Base-by-base conservation (phyloP, 2,888 invertebrate genomes). In the Ecdyonurus torrentis region DNA sequence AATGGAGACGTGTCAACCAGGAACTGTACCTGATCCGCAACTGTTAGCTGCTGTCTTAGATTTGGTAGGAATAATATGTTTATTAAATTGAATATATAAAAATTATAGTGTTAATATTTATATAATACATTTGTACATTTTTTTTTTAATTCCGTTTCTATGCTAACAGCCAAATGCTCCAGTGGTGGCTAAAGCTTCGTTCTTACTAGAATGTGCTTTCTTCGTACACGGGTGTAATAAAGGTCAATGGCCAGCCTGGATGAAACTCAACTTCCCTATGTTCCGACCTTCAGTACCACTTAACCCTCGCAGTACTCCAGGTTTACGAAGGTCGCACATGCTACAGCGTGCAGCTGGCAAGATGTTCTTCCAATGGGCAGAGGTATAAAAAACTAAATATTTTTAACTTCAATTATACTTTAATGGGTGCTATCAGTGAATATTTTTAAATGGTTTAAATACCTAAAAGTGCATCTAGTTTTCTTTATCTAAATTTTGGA, bases 211-310 rank as follows among this genome's bases (percentile, higher is more conserved):
- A 75, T 97, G 97, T 74, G 89, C 96, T 0, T 89, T 96, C 73
- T 89, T 98, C 69, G 97, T 99, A 1, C 96, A 98, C 72, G 86
- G 92, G 67, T 99, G 99, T 75, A 99, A 98, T 74, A 91, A 92
- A 72, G 97, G 97, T 0, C 93, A 95, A 69, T 99, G 99, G 99
- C 98, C 99, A 0, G 84, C 87, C 63, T 99, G 99, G 97, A 90
- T 97, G 83, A 94, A 94, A 75, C 83, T 91, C 7, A 90, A 88
- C 71, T 79, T 86, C 66, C 84, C 87, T 5, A 82, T 87, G 71
- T 87, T 86, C 72, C 79, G 89, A 59, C 84, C 85, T 0, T 85
- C 85, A 1, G 86, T 86, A 50, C 83, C 87, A 24, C 69, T 81
- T 65, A 76, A 77, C 18, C 67, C 70, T 10, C 68, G 69, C 61